phyloP scores from a whole-genome alignment of 2,888 invertebrate genomes.

The Synergus japonicus region DNA sequence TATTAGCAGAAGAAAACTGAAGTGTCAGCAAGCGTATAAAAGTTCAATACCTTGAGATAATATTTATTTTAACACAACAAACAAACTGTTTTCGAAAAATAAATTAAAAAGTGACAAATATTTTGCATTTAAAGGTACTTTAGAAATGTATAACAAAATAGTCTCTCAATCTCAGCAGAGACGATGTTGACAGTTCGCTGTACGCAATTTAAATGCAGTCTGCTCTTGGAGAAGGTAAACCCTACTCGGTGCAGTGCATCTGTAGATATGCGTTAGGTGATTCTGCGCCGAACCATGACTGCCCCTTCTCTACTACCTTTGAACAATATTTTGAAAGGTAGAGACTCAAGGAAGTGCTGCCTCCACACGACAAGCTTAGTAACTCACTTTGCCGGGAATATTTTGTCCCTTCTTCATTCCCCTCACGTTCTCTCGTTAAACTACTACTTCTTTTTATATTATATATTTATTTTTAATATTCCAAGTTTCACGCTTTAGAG shows the following conservation, averaged over 20 bases:
- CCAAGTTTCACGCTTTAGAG: constrained; percentile 23
- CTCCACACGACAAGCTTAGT: constrained; percentile 55
- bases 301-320: neutral
- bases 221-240: constrained; percentile 37
- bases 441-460: constrained; percentile 19
- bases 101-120: neutral
- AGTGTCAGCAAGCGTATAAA: neutral
- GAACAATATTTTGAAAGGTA: constrained; percentile 11
- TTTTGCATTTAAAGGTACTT: neutral
- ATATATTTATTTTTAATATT: constrained; percentile 40
- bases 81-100: neutral
- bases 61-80: neutral
- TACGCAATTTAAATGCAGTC: constrained; percentile 58
- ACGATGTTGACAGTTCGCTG: constrained; percentile 46
- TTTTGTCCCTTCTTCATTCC: constrained; percentile 56
- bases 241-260: constrained; percentile 2
- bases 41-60: neutral
- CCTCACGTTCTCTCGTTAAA: constrained; percentile 26
- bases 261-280: constrained; percentile 20
- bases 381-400: constrained; percentile 56
- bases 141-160: neutral
- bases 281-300: constrained; percentile 59
- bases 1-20: neutral
- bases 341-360: constrained; percentile 66
- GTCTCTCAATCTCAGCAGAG: neutral